These are phyloP conservation scores for Microplitis manilae DNA, from an alignment of 2,888 invertebrate genomes.

Conservation along the genomic window DNA sequence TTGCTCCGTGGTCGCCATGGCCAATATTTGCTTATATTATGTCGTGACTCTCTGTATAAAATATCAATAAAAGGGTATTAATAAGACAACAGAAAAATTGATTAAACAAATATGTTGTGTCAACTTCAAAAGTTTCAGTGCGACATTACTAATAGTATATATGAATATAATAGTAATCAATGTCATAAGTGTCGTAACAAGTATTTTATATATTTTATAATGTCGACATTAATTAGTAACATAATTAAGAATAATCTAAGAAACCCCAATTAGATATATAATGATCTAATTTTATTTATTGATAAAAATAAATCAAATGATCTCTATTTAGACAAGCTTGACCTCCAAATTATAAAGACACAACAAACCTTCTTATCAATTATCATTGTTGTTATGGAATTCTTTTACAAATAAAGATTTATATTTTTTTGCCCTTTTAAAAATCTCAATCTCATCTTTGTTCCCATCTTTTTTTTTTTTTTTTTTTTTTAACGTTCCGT, in stretches of 20 bases:
- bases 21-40: conserved; percentile 34
- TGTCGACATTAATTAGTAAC: neutral
- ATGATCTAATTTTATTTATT: neutral
- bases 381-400: conserved; percentile 10
- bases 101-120: conserved; percentile 31
- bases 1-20: conserved; percentile 68
- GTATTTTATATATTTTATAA: conserved; percentile 7
- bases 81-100: conserved; percentile 23
- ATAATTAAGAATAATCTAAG: neutral
- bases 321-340: neutral
- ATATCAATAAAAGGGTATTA: conserved; percentile 30
- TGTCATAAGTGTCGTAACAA: conserved; percentile 26
- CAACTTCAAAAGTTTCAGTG: neutral
- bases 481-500: neutral
- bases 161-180: conserved; percentile 23
- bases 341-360: neutral
- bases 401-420: neutral
- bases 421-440: neutral
- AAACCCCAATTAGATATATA: neutral
- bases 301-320: conserved; percentile 5
- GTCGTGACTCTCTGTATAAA: neutral
- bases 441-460: neutral
- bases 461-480: neutral
- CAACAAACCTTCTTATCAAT: conserved; percentile 24
- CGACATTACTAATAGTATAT: neutral